Conservation (phyloP, 2,113 vertebrate genomes). For the Equus przewalskii region DNA sequence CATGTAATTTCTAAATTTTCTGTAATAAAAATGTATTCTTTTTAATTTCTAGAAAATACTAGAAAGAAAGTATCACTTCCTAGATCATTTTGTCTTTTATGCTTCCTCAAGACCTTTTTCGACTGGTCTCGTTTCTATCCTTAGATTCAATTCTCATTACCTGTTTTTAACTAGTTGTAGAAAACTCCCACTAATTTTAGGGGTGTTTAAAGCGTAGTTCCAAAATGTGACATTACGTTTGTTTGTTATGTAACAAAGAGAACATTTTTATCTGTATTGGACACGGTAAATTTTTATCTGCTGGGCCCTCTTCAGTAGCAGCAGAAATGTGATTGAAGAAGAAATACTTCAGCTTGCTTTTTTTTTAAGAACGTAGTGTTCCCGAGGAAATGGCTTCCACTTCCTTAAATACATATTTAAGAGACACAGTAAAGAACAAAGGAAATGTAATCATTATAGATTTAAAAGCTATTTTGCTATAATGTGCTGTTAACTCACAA, state of each 20-base stretch:
- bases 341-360: neutral
- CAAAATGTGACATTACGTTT: neutral
- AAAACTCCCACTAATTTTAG: neutral
- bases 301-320: neutral
- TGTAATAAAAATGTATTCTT: neutral
- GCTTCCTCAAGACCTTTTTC: neutral
- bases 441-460: constrained; percentile 54
- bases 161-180: neutral
- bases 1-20: neutral
- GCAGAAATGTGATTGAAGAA: constrained; percentile 46
- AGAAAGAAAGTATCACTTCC: neutral
- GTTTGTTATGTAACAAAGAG: constrained; percentile 21
- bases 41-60: neutral
- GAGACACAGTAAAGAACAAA: constrained; percentile 59
- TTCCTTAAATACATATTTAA: constrained; percentile 64
- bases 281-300: constrained; percentile 19
- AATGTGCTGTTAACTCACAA: constrained; percentile 25
- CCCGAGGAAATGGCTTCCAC: constrained; percentile 56
- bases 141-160: neutral
- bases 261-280: neutral
- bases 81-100: neutral
- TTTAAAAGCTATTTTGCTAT: constrained; percentile 63
- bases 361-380: constrained; percentile 24
- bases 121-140: neutral
- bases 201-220: neutral